Base-by-base conservation (phyloP, 1,140 invertebrate genomes). In the Drosophila rhopaloa region DNA sequence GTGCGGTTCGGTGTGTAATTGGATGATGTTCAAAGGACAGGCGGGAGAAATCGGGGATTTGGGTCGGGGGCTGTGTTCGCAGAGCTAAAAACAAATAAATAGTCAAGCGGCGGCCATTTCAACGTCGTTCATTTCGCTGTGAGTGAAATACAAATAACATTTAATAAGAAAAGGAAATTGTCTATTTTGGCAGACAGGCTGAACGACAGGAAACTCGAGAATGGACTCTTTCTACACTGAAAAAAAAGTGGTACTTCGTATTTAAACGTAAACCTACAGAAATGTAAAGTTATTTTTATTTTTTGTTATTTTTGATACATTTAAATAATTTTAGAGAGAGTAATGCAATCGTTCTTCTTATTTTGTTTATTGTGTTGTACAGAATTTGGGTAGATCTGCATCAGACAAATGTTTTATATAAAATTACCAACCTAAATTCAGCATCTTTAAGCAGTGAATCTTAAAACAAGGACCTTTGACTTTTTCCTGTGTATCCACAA, bases 131-230 rank as follows among this genome's bases (percentile, higher is more conserved):
- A 46, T 41, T 67, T 79, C 66, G 71, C 66, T 88, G 79, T 89
- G 83, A 89, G 80, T 88, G 80, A 89, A 88, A 89, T 89, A 88
- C 84, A 88, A 88, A 88, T 84, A 88, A 74, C 84, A 89, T 88
- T 88, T 84, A 88, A 88, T 88, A 89, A 83, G 80, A 84, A 88
- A 88, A 88, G 84, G 84, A 88, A 88, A 89, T 88, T 88, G 84
- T 83, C 84, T 84, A 89, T 84, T 80, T 88, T 57, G 79, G 79
- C 80, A 70, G 63, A 51, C 54, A 57, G 54, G 35, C 60, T 35
- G 40, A 40, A 29, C 44, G 54, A 40, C 54, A 57, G 72, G 41
- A 61, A 70, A 40, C 32, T 29, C 35, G 27, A 74, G 70, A 46
- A 41, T 77, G 81, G 71, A 84, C 67, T 68, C 50, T 50, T 60